Percentiles rank a stretch among this genome's conserved stretches.
phyloP scores from a whole-genome alignment of 1,140 invertebrate genomes.

The Temnothorax curvispinosus region DNA sequence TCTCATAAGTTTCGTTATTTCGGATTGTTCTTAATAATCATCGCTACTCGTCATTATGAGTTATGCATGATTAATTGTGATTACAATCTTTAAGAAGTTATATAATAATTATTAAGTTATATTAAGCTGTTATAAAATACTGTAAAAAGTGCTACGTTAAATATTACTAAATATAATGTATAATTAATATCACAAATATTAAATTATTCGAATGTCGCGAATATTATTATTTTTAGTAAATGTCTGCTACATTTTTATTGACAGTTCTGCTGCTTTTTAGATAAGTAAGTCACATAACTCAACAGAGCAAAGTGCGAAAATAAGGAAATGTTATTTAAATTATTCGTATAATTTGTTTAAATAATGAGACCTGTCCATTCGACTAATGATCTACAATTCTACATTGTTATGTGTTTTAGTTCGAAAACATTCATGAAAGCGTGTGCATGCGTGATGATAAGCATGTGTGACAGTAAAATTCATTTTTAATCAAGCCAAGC shows the following conservation, averaged over 20 bases:
- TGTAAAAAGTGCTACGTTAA: constrained; percentile 11
- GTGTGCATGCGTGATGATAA: constrained; percentile 46
- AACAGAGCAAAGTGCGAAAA: background rate
- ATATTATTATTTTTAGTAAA: background rate
- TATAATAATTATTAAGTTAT: constrained; percentile 15
- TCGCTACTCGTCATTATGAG: constrained; percentile 29
- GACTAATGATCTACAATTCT: constrained; percentile 20
- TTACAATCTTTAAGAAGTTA: constrained; percentile 20
- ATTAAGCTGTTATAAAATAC: background rate
- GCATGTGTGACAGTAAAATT: background rate
- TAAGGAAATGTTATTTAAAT: constrained; percentile 19
- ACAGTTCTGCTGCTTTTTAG: background rate
- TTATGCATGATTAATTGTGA: constrained; percentile 21
- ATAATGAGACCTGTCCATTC: background rate
- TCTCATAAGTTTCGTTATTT: constrained; percentile 4
- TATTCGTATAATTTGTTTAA: background rate
- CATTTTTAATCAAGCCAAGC: constrained; percentile 43
- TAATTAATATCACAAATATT: constrained; percentile 7
- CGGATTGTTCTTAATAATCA: background rate
- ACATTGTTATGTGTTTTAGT: constrained; percentile 40
- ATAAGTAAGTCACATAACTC: constrained; percentile 11
- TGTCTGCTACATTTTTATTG: background rate
- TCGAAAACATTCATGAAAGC: constrained; percentile 14
- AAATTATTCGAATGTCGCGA: background rate
- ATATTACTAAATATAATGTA: background rate